Conservation (phyloP, 2,113 vertebrate species). For the Sardina pilchardus region DNA sequence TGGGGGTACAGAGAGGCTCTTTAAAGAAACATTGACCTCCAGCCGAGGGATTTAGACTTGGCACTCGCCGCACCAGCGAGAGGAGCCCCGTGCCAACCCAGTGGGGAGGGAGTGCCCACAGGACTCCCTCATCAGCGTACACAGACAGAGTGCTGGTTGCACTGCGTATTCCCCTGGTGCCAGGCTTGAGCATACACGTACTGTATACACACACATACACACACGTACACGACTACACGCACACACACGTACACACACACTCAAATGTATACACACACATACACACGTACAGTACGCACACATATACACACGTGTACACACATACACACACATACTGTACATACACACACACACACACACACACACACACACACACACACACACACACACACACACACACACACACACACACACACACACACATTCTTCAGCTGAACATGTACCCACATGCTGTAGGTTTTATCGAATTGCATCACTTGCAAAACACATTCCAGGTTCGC, state of each 20-base stretch:
- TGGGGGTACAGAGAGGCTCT: background rate
- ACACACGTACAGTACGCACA: background rate
- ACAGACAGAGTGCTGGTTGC: background rate
- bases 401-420: background rate
- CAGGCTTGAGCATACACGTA: background rate
- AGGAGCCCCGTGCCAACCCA: background rate
- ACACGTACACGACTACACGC: background rate
- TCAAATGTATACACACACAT: background rate
- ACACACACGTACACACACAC: background rate
- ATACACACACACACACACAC: background rate
- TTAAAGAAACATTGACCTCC: constrained; percentile 10
- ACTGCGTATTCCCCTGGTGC: background rate
- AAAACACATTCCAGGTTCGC: background rate
- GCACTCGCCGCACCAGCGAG: background rate
- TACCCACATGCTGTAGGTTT: background rate
- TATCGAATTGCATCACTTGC: background rate
- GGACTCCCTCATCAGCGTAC: background rate
- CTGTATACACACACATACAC: background rate
- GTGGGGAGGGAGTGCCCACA: background rate
- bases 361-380: background rate
- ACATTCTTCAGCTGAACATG: background rate
- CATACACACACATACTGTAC: background rate
- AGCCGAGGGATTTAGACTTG: constrained; percentile 1
- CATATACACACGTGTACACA: background rate
- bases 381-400: background rate